Base-by-base conservation (phyloP, 2,113 vertebrate genomes). In the Regulus satrapa region DNA sequence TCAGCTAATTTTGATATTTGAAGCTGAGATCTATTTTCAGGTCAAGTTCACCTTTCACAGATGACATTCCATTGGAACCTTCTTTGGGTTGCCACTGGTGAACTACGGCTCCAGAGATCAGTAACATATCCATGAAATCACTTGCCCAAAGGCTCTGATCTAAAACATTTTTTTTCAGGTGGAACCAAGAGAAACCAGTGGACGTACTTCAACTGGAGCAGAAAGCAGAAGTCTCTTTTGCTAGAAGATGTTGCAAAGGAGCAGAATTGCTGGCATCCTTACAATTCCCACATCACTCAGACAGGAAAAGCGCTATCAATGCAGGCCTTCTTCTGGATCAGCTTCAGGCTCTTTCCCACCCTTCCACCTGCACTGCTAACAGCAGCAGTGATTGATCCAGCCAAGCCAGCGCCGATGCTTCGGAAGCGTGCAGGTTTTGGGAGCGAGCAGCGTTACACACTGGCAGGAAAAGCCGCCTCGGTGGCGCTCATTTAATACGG, bases 301-400 rank as follows among this genome's bases (percentile, higher is more conserved):
- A 89, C 89, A 95, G 89, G 92, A 90, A 94, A 96, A 93, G 89
- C 4, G 0, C 71, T 59, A 80, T 73, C 91, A 68, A 15, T 89
- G 94, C 94, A 95, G 81, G 84, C 87, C 84, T 49, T 74, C 87
- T 94, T 96, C 92, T 96, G 94, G 92, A 97, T 88, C 75, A 14
- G 87, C 76, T 84, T 91, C 91, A 90, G 73, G 76, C 83, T 93
- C 71, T 85, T 88, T 95, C 77, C 92, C 77, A 77, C 78, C 91
- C 95, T 87, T 95, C 84, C 94, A 92, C 88, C 93, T 67, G 71
- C 93, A 58, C 78, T 11, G 7, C 94, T 23, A 24, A n/a, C 84
- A 91, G 93, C 86, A 73, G 12, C 93, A 62, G 56, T 1, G 5
- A 40, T 2, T 32, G 93, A 91, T 41, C 4, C 63, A 43, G 89